Evolutionary conservation across 2,888 invertebrate genomes (phyloP).

Genomic region (Pycnomerus fuliginosus): DNA sequence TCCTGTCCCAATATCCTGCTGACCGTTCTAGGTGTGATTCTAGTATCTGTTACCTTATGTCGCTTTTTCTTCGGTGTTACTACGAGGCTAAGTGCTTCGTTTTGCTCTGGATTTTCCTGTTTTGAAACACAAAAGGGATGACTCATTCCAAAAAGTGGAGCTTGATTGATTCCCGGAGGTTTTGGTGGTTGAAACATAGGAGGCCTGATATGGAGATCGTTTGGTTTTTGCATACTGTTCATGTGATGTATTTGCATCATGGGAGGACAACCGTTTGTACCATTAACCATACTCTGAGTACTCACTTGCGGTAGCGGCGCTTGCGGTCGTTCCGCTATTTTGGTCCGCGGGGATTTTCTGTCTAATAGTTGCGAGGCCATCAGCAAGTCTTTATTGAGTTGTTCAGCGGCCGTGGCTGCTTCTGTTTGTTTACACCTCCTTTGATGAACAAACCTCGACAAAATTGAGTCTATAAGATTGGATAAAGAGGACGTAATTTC

Average conservation of each 20-base stretch:
- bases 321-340: slow-evolving; percentile 64
- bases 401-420: slow-evolving; percentile 79
- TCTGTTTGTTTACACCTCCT: slow-evolving; percentile 76
- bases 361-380: slow-evolving; percentile 80
- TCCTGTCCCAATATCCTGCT: slow-evolving; percentile 81
- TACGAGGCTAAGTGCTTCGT: slow-evolving; percentile 91
- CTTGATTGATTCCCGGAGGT: slow-evolving; percentile 62
- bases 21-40: slow-evolving; percentile 88
- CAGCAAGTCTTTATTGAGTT: slow-evolving; percentile 80
- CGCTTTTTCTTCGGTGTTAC: slow-evolving; percentile 95
- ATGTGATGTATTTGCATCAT: slow-evolving; percentile 57
- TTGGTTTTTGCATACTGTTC: slow-evolving; percentile 46
- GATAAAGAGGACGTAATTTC: slow-evolving; percentile 85
- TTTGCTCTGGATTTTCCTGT: slow-evolving; percentile 76
- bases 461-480: slow-evolving; percentile 83
- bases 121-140: slow-evolving; percentile 63
- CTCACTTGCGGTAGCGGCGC: slow-evolving; percentile 52
- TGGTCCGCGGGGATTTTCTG: slow-evolving; percentile 79
- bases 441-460: slow-evolving; percentile 82
- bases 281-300: slow-evolving; percentile 44
- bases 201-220: slow-evolving; percentile 64
- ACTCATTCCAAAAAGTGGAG: slow-evolving; percentile 62
- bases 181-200: slow-evolving; percentile 86
- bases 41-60: slow-evolving; percentile 94
- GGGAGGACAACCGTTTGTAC: slow-evolving; percentile 55